A percentile compares a stretch with the other conserved stretches of the same genome.
Evolutionary conservation across 2,113 vertebrate genomes (phyloP).

Genomic region (Coracopsis vasa): DNA sequence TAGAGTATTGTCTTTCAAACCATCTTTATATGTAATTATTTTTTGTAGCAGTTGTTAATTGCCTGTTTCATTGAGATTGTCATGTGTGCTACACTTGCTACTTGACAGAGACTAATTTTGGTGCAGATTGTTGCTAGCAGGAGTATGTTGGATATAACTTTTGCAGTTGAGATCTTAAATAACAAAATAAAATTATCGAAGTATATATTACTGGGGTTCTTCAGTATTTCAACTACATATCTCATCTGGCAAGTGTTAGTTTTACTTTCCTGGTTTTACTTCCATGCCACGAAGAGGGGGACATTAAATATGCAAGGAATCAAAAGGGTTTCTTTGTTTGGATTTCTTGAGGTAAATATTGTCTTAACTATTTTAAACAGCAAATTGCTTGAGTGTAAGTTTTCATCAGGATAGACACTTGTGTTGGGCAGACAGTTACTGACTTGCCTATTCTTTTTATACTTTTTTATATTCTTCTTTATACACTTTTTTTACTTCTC

Average conservation of each 20-base stretch:
- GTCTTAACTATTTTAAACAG: neutral
- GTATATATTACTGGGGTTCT: neutral
- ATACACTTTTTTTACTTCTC: neutral
- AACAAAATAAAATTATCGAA: neutral
- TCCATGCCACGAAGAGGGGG: neutral
- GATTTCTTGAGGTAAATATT: neutral
- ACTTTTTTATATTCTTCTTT: too few relatives aligned
- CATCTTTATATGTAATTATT: conserved; percentile 51
- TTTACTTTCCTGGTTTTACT: neutral
- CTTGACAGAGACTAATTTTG: conserved; percentile 25
- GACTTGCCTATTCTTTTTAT: neutral
- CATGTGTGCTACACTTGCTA: neutral
- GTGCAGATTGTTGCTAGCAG: neutral
- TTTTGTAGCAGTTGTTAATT: conserved; percentile 51
- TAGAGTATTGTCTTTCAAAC: conserved; percentile 39
- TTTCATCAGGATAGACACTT: neutral
- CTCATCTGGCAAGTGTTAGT: neutral
- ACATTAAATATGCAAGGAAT: neutral
- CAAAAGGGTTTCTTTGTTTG: neutral
- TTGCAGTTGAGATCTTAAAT: neutral
- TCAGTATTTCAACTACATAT: neutral
- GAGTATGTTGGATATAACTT: neutral
- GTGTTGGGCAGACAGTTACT: neutral
- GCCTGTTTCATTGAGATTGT: neutral
- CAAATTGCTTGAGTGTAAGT: neutral